Base-by-base conservation (phyloP, 2,888 invertebrate genomes). In the Ennomos quercinarius region DNA sequence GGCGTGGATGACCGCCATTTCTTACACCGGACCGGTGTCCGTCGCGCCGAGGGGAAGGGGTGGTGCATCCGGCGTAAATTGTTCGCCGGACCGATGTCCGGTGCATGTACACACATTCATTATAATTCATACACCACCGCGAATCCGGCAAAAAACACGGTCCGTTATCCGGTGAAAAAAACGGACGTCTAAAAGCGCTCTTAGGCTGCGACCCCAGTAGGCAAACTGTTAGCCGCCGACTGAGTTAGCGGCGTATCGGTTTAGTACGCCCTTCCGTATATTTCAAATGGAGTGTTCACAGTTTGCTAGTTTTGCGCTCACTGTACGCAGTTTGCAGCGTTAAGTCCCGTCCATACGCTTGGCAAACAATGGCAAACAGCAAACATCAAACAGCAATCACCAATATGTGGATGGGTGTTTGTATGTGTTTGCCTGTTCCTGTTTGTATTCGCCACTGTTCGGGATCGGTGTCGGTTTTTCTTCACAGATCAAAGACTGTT, bases 51-150 rank as follows among this genome's bases (percentile, higher is more conserved):
- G 63, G 64, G 66, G 67, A 66, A 64, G 60, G 47, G 66, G 66
- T 55, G 63, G 68, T 65, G 66, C 67, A 72, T 63, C 67, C 70
- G 65, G 72, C 67, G 64, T 67, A 70, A 67, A 65, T 66, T 67
- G 62, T 64, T 67, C 68, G 62, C 68, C 68, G 67, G 68, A 67
- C 68, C 63, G 61, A 54, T 70, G 62, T 68, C 70, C 68, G 68
- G 67, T 69, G 69, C 67, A 67, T 40, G 10, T 40, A 40, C 40
- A 40, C 40, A 11, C 40, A 11, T 40, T 40, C 40, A 40, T 11
- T 40, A 40, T 40, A 40, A 40, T 11, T 11, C 40, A 40, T 40
- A 40, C 40, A 40, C 40, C 40, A 40, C 40, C 9, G 40, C 40
- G 40, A 40, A 41, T 41, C 41, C 41, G 41, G 41, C 12, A 41